Evolutionary conservation across 1,140 invertebrate genomes (phyloP).

Genomic region (Pseudomyrmex dendroicus): DNA sequence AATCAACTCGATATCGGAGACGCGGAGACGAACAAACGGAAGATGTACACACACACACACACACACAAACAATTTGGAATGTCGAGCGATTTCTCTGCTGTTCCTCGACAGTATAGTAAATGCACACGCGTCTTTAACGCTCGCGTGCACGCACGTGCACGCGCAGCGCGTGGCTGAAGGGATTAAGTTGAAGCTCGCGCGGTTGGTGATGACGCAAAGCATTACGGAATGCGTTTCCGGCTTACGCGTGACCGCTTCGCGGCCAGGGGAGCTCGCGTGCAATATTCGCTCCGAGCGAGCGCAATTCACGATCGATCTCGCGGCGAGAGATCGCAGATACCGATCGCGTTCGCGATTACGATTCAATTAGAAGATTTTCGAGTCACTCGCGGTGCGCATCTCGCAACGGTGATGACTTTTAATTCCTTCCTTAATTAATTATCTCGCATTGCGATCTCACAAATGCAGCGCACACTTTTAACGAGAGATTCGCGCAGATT

Average conservation of each 20-base stretch:
- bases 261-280: slow-evolving; percentile 55
- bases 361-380: slow-evolving; percentile 66
- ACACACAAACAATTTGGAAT: not conserved
- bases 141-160: not conserved
- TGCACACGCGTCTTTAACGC: slow-evolving; percentile 9
- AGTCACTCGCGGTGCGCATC: slow-evolving; percentile 31
- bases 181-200: slow-evolving; percentile 63
- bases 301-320: slow-evolving; percentile 50
- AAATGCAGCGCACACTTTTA: slow-evolving; percentile 25
- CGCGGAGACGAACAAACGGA: too few species aligned
- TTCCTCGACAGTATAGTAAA: not conserved
- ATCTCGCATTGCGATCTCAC: slow-evolving; percentile 22
- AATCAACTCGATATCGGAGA: not conserved
- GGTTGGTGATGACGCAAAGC: slow-evolving; percentile 59
- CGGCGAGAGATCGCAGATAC: slow-evolving; percentile 61
- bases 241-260: slow-evolving; percentile 51
- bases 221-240: slow-evolving; percentile 70
- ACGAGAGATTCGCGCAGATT: slow-evolving; percentile 7
- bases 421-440: slow-evolving; percentile 36
- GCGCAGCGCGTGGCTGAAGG: slow-evolving; percentile 31
- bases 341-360: slow-evolving; percentile 64
- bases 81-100: not conserved
- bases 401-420: slow-evolving; percentile 28
- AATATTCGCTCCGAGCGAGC: slow-evolving; percentile 59
- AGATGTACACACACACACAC: too few species aligned